Evolutionary conservation across 1,140 invertebrate species (phyloP), one percentile per base, ranked within the genome.

Genomic region (Coptotermes formosanus): DNA sequence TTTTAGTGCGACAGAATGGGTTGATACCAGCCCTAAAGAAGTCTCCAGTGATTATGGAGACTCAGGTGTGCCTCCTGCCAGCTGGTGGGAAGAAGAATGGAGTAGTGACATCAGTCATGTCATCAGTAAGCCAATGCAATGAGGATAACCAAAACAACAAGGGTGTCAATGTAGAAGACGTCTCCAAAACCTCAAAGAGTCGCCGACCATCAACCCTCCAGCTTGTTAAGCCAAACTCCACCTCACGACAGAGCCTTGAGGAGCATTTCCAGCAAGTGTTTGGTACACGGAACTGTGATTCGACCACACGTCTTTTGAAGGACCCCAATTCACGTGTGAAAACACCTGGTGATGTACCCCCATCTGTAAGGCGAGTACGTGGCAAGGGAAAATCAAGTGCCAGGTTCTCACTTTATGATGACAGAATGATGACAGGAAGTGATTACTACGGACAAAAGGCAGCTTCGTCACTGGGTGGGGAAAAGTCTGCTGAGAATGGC

Each of bases 331-430:
- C 93, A 48, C 92, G 96, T 85, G 94, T 97, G 4, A 97, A 97
- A 90, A 97, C 96, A 0, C 96, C 96, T 0, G 95, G 96, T 0
- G 95, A 96, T 89, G 92, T 97, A 3, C 96, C 96, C 11, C 94
- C 95, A 0, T 95, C 95, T 0, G 94, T 96, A 6, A 88, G 95
- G 21, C 93, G 94, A 88, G 93, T 94, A 25, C 91, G 95, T 59
- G 92, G 94, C 19, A 92, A 92, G 84, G 87, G 90, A 48, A 90
- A 90, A 0, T 83, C 91, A 12, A 89, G 91, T 48, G 91, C 92
- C 21, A 92, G 96, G 86, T 94, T 97, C 88, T 97, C 96, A 25
- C 90, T 97, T 7, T 97, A 97, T 89, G 96, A 97, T 89, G 97
- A 97, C 89, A 92, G 96, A 52, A 96, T 97, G 92, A 97, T 97